phyloP scores from a whole-genome alignment of 2,797 vertebrate genomes.

The Macropus fuliginosus region DNA sequence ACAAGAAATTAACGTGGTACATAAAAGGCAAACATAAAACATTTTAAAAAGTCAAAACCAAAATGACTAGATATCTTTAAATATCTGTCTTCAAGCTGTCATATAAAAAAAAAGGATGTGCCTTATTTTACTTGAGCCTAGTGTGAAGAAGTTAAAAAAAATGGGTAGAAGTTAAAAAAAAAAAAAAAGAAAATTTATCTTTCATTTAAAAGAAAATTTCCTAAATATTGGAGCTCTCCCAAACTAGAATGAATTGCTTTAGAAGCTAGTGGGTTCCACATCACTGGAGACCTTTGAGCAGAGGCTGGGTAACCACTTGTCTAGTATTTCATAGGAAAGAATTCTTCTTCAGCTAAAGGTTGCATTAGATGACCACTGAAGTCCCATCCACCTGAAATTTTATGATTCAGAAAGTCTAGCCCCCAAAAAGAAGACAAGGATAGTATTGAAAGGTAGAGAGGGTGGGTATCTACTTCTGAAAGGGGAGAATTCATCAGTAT shows the following conservation, averaged over 20 bases:
- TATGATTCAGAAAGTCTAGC: not conserved
- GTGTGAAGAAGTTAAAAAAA: not conserved
- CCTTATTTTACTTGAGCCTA: not conserved
- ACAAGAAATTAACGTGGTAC: not conserved
- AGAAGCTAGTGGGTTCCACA: not conserved
- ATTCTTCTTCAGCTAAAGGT: not conserved
- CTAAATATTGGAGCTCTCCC: not conserved
- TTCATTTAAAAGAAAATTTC: not conserved
- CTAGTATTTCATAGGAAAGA: not conserved
- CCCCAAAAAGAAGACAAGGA: not conserved
- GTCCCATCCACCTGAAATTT: not conserved
- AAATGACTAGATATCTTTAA: not conserved
- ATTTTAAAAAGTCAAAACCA: not conserved
- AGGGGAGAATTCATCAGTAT: not conserved
- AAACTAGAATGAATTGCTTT: not conserved
- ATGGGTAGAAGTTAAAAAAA: not conserved
- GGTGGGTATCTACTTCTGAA: not conserved
- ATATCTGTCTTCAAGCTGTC: not conserved
- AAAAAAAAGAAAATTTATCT: not conserved
- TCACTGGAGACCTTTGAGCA: not conserved
- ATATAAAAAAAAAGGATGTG: not conserved
- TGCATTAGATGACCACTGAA: not conserved
- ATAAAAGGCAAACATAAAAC: not conserved
- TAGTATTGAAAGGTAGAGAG: not conserved
- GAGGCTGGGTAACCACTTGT: not conserved